Evolutionary conservation across 2,797 vertebrate species (phyloP), one percentile per base, ranked within the genome.

Genomic region (Eutrigla gurnardus): DNA sequence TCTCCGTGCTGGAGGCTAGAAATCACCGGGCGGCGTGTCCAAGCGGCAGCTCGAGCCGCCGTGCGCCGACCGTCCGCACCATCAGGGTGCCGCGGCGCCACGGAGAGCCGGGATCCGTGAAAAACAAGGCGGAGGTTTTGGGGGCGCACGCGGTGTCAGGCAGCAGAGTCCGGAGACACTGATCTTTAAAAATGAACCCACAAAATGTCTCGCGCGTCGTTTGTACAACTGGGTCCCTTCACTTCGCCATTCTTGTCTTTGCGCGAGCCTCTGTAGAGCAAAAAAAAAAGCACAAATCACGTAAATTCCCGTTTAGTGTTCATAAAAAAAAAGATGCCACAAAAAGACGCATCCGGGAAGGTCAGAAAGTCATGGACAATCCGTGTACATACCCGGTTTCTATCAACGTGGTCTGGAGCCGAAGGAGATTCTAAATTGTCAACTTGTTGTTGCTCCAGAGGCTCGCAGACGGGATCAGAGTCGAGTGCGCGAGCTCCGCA

Each of bases 391-490:
- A 64, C 55, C 76, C 78, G 18, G 52, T 5, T 6, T 35, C 8
- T n/a, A 1, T 2, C 7, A 17, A 3, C 9, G 42, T 0, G 46
- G 36, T 33, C 60, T 35, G 3, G 35, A 36, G 55, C 12, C 39
- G 1, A 11, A 52, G 1, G 15, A 4, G 7, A 37, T 5, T 11
- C 7, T 14, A 1, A 0, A 25, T 4, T 0, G 61, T 80, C 76
- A 87, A 90, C 84, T 84, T 89, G 81, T 75, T 78, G 75, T 79
- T 35, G 71, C 70, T 73, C 63, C n/a, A 7, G 74, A 65, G 63
- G 32, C 46, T 85, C 47, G 39, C 75, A 13, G 17, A 37, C 69
- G 10, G 11, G 64, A 65, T 79, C 76, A 69, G 49, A 46, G 62
- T 69, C 54, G n/a, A 73, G 77, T 53, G 85, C 74, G 66, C 65